A percentile compares a stretch with the other conserved stretches of the same genome.
These are phyloP conservation scores for Gymnocephalus cernua DNA, from an alignment of 2,113 vertebrate species.

Conservation along the genomic window DNA sequence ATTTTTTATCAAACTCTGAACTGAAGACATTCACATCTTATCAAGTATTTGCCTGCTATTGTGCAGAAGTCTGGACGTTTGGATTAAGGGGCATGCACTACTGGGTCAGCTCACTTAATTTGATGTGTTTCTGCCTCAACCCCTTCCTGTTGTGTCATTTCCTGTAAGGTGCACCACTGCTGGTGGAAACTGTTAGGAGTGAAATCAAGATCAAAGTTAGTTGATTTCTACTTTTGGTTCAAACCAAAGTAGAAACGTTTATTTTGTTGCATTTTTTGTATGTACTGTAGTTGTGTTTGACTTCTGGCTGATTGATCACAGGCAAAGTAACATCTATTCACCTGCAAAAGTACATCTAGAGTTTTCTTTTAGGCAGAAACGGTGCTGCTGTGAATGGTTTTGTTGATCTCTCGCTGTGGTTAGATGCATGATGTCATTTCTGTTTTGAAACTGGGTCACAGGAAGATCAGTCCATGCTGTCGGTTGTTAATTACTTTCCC, in stretches of 20 bases:
- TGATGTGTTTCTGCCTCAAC: not conserved
- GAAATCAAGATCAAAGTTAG: not conserved
- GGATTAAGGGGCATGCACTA: not conserved
- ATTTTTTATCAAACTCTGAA: not conserved
- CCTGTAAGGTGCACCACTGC: not conserved
- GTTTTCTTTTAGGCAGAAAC: not conserved
- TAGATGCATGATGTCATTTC: not conserved
- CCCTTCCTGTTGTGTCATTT: conserved; percentile 11
- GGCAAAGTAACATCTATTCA: too few relatives aligned
- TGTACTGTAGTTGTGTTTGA: not conserved
- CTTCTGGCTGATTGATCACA: not conserved
- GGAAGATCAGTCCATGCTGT: not conserved
- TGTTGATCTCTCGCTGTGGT: not conserved
- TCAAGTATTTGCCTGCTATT: not conserved
- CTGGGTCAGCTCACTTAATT: too few relatives aligned
- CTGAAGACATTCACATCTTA: not conserved
- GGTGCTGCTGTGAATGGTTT: not conserved
- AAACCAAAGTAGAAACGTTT: not conserved
- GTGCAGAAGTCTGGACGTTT: not conserved
- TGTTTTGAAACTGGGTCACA: not conserved
- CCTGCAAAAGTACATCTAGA: not conserved
- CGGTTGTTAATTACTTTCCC: not conserved
- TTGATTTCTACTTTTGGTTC: too few relatives aligned
- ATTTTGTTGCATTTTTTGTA: not conserved
- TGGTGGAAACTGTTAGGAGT: not conserved